Evolutionary conservation across 2,797 vertebrate genomes (phyloP), one percentile per base, ranked within the genome.

Genomic region (Hypotaenidia okinawae): DNA sequence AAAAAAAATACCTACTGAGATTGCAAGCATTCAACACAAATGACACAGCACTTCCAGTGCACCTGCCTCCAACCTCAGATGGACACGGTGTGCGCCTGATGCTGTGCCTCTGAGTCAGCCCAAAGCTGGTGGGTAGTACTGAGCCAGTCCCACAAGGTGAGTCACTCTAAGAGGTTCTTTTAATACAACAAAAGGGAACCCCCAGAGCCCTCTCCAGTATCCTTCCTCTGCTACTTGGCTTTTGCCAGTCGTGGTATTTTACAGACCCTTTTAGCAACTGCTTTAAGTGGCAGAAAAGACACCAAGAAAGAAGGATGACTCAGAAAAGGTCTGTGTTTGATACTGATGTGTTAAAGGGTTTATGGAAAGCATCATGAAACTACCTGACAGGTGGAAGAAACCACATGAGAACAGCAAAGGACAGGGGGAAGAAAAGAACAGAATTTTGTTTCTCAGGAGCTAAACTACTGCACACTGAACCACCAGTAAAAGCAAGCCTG

Each of bases 361-460:
- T 45, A 72, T 10, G 51, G 32, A 79, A 64, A 92, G 54, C 33
- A 73, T 5, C 10, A 23, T 25, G 37, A 82, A 49, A 25, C 0
- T 5, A 67, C 15, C 12, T 52, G 2, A 7, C 57, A 67, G 11
- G 21, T 28, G 18, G 10, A 74, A 32, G 14, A 91, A 91, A 35
- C 21, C 51, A 84, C 9, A 54, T 5, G 22, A 55, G 35, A 87
- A 33, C 6, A 64, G 24, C 8, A 28, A 89, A 59, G 28, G 35
- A 58, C 0, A 1, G 4, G 1, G 4, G 7, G 7, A 32, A 37
- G n/a, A 28, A 62, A 58, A 66, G 17, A 14, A 12, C 0, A 7
- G 67, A 77, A 25, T 33, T 45, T 28, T 68, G 7, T 52, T 81
- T 57, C 16, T 79, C 16, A 32, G 14, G 5, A 81, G 33, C 78